phyloP scores from a whole-genome alignment of 2,888 invertebrate genomes.

The Chalcosyrphus nemorum region DNA sequence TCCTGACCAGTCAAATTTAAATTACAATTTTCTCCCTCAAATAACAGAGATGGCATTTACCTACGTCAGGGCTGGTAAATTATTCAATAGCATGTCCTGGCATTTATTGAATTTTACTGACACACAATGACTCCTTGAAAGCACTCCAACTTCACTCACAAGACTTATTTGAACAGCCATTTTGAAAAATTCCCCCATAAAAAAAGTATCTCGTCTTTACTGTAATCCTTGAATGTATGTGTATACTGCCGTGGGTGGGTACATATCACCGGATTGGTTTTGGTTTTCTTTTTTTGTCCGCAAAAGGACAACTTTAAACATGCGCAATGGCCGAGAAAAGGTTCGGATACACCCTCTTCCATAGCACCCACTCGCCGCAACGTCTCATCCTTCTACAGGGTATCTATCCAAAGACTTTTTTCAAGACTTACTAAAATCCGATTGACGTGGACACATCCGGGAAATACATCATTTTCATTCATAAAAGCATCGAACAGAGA shows the following conservation, averaged over 20 bases:
- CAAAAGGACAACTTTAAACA: slow-evolving; percentile 1
- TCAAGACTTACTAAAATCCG: slow-evolving; percentile 46
- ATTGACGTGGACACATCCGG: slow-evolving; percentile 63
- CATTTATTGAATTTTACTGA: slow-evolving; percentile 1
- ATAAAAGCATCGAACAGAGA: slow-evolving; percentile 48
- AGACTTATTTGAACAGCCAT: slow-evolving; percentile 80
- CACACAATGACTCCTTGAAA: not conserved
- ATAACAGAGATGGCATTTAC: not conserved
- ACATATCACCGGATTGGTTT: slow-evolving; percentile 33
- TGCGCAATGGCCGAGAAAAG: slow-evolving; percentile 36
- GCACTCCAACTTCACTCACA: not conserved
- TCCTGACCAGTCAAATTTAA: not conserved
- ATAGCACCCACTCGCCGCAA: not conserved
- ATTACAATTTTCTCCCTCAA: not conserved
- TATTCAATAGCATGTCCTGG: not conserved
- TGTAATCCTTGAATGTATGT: slow-evolving; percentile 18
- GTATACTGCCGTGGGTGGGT: slow-evolving; percentile 52
- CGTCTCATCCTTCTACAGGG: not conserved
- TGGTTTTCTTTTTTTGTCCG: not conserved
- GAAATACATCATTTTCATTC: slow-evolving; percentile 66
- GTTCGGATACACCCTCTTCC: slow-evolving; percentile 51
- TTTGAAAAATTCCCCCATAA: slow-evolving; percentile 76
- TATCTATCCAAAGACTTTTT: slow-evolving; percentile 7
- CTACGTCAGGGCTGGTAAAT: not conserved
- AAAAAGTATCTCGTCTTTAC: not conserved